A percentile compares a stretch with the other conserved stretches of the same genome.
These are phyloP conservation scores for Melanogrammus aeglefinus DNA, from an alignment of 2,797 vertebrate genomes.

Conservation along the genomic window DNA sequence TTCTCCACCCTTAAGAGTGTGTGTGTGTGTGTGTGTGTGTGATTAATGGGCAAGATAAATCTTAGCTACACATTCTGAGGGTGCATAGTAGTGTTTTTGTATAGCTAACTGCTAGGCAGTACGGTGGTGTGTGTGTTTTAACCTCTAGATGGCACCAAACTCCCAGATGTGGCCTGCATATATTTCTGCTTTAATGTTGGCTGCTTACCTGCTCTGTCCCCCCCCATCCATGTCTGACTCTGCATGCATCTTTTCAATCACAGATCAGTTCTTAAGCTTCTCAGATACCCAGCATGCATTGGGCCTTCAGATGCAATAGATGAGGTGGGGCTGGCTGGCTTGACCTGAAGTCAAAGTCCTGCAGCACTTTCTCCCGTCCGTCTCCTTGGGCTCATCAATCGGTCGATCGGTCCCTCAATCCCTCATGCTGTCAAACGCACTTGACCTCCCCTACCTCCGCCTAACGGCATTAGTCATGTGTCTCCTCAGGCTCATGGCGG, in stretches of 20 bases:
- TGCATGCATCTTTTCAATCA: constrained; percentile 67
- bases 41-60: background rate
- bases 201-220: constrained; percentile 9
- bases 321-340: constrained; percentile 43
- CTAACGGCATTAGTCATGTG: background rate
- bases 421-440: background rate
- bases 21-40: no score
- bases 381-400: constrained; percentile 1
- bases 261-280: constrained; percentile 75
- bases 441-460: background rate
- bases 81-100: background rate
- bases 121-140: background rate
- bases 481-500: background rate
- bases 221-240: constrained; percentile 36
- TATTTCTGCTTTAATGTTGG: constrained; percentile 3
- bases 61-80: background rate
- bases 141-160: background rate
- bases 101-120: background rate
- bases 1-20: background rate
- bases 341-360: constrained; percentile 37
- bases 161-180: background rate
- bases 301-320: constrained; percentile 70
- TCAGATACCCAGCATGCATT: constrained; percentile 75
- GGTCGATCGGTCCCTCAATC: background rate
- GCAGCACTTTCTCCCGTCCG: constrained; percentile 25